These are phyloP conservation scores for Sminthopsis crassicaudata DNA, from an alignment of 2,113 vertebrate species.

Conservation along the genomic window DNA sequence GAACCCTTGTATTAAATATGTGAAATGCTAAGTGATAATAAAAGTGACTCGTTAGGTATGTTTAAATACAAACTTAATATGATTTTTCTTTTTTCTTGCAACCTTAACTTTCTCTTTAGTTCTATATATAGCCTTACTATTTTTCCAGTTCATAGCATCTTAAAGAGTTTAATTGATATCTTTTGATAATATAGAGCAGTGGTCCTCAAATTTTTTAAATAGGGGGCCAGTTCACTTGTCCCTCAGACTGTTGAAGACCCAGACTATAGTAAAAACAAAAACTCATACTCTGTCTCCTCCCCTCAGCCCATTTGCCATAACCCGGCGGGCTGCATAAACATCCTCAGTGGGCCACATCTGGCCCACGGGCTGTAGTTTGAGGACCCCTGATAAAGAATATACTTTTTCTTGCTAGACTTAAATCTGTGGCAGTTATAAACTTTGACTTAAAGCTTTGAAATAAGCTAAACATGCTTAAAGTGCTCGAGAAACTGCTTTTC, in stretches of 20 bases:
- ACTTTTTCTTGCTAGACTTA: conserved; percentile 15
- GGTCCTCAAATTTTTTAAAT: too few relatives aligned
- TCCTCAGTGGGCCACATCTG: too few relatives aligned
- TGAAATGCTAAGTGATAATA: background rate
- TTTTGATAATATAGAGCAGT: background rate
- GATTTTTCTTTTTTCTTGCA: background rate
- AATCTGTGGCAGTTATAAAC: conserved; percentile 18
- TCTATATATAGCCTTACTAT: conserved; percentile 13
- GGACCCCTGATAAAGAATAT: too few relatives aligned
- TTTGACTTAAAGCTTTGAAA: conserved; percentile 60
- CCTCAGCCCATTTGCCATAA: too few relatives aligned
- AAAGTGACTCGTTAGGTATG: background rate
- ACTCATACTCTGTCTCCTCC: too few relatives aligned
- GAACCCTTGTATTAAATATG: background rate
- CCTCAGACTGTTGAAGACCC: too few relatives aligned
- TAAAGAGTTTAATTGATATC: conserved; percentile 13
- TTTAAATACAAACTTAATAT: background rate
- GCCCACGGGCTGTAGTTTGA: too few relatives aligned
- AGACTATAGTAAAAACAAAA: too few relatives aligned
- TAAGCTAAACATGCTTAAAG: conserved; percentile 38
- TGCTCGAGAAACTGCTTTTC: background rate
- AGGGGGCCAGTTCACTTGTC: too few relatives aligned
- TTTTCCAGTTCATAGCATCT: conserved; percentile 19
- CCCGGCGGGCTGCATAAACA: too few relatives aligned
- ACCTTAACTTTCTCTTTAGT: conserved; percentile 14